Evolutionary conservation across 2,888 invertebrate genomes (phyloP).

Genomic region (Pseudanteris insignis): DNA sequence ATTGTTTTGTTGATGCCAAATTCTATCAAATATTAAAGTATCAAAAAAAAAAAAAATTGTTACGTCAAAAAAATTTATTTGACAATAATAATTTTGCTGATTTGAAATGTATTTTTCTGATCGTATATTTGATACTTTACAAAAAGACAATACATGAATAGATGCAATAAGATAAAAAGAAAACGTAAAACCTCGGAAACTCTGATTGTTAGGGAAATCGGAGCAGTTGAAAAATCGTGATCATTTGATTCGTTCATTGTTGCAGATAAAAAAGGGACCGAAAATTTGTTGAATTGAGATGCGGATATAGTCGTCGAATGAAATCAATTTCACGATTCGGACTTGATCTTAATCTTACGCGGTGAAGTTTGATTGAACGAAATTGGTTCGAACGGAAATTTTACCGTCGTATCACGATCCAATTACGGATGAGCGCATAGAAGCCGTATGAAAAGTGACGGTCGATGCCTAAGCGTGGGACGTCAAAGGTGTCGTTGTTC

Average conservation of each 20-base stretch:
- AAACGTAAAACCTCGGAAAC: no score
- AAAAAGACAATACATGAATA: neutral
- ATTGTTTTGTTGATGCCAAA: no score
- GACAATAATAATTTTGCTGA: no score
- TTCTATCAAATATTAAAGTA: no score
- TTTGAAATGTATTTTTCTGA: no score
- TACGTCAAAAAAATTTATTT: no score
- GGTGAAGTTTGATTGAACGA: slow-evolving; percentile 4
- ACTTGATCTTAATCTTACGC: slow-evolving; percentile 15
- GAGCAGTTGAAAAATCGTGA: no score
- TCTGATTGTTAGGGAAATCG: no score
- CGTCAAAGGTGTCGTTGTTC: slow-evolving; percentile 19
- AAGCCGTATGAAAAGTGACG: slow-evolving; percentile 30
- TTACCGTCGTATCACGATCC: slow-evolving; percentile 15
- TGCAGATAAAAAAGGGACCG: no score
- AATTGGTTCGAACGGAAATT: slow-evolving; percentile 24
- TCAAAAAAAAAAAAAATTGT: no score
- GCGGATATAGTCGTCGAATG: neutral
- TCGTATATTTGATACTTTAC: no score
- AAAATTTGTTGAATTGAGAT: slow-evolving; percentile 9
- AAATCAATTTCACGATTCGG: slow-evolving; percentile 12
- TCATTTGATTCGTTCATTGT: no score
- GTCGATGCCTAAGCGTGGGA: slow-evolving; percentile 13
- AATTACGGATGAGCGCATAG: slow-evolving; percentile 24
- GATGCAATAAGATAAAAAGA: neutral